These are phyloP conservation scores for Bombus huntii DNA, from an alignment of 1,140 invertebrate species.

Conservation along the genomic window DNA sequence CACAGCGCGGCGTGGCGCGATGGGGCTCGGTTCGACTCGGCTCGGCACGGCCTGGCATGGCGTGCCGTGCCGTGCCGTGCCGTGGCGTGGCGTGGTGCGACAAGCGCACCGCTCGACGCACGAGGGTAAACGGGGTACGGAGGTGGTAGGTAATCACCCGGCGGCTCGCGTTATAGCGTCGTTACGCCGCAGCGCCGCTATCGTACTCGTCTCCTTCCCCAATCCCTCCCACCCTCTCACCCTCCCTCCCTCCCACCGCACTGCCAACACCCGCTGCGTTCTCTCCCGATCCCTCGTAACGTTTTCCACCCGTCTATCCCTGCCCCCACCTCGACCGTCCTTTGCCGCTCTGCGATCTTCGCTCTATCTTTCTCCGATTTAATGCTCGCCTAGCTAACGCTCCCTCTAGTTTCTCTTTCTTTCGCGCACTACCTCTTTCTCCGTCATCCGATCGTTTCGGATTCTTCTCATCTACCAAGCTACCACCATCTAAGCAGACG, in stretches of 20 bases:
- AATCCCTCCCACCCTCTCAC: no score
- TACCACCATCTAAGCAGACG: constrained; percentile 27
- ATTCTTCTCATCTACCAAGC: background rate
- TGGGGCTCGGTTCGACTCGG: background rate
- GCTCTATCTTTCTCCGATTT: constrained; percentile 59
- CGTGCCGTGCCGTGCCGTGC: constrained; percentile 1
- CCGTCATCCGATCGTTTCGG: constrained; percentile 47
- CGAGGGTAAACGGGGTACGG: constrained; percentile 61
- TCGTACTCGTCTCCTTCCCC: constrained; percentile 62
- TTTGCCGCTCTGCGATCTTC: constrained; percentile 36
- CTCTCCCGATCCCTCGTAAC: constrained; percentile 53
- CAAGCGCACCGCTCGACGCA: constrained; percentile 56
- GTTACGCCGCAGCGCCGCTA: constrained; percentile 77
- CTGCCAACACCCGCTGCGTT: constrained; percentile 59
- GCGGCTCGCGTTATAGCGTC: constrained; percentile 79
- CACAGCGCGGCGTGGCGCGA: background rate
- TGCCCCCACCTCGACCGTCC: background rate
- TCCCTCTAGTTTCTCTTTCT: constrained; percentile 23
- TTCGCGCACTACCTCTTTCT: constrained; percentile 23
- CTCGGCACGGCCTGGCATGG: background rate
- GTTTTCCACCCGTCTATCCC: constrained; percentile 50
- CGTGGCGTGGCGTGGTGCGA: constrained; percentile 32
- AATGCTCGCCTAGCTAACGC: constrained; percentile 54
- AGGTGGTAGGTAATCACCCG: constrained; percentile 80
- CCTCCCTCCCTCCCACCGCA: no score